A percentile compares a stretch with the other conserved stretches of the same genome.
phyloP scores from a whole-genome alignment of 2,797 vertebrate species.

The Gila robusta region DNA sequence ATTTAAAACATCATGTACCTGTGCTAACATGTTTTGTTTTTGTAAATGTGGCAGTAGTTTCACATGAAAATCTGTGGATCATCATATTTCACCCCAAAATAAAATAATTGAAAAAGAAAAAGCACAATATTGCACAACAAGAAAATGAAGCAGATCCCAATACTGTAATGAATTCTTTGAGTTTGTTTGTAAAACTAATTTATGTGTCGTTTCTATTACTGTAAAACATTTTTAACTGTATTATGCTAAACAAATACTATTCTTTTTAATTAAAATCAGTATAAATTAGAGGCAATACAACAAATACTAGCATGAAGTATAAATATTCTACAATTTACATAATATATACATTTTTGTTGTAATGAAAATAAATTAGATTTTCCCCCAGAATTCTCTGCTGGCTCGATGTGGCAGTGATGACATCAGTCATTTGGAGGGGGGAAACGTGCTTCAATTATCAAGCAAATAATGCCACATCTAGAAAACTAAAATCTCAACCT shows the following conservation, averaged over 20 bases:
- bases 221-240: not conserved
- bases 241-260: not conserved
- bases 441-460: not conserved
- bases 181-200: not conserved
- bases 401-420: not conserved
- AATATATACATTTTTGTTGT: not conserved
- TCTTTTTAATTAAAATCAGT: not conserved
- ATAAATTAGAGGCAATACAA: not conserved
- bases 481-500: not conserved
- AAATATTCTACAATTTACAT: not conserved
- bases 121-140: not conserved
- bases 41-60: not conserved
- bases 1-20: constrained; percentile 2
- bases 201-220: not conserved
- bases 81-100: constrained; percentile 28
- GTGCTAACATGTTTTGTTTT: not conserved
- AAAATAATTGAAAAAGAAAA: not conserved
- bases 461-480: not conserved
- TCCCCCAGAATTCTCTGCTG: not conserved
- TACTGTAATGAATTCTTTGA: not conserved
- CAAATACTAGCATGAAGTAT: constrained; percentile 7
- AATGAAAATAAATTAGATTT: not conserved
- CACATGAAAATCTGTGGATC: not conserved
- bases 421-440: not conserved
- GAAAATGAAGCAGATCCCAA: not conserved